Evolutionary conservation across 1,140 invertebrate species (phyloP), one percentile per base, ranked within the genome.

Genomic region (Sesamia nonagrioides): DNA sequence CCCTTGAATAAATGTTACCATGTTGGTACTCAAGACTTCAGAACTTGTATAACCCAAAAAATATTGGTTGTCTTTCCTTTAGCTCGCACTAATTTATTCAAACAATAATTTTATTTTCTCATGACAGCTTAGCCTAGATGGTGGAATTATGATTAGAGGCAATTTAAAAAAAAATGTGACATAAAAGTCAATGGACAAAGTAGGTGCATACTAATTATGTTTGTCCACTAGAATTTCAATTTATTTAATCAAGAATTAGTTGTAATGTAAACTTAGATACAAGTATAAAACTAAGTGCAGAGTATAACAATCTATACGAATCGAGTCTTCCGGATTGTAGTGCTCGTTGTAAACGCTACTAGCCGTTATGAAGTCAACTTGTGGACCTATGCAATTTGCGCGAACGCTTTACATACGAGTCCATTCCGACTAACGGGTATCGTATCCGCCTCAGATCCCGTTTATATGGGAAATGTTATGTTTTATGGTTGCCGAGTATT

Each of bases 371-470:
- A 81, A 42, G 45, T 50, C 58, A 42, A 75, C 48, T 77, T 79
- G 78, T 75, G 78, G 80, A 81, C 77, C 61, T 79, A 84, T 82
- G 86, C 87, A 89, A 90, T 91, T 91, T 90, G 87, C 80, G 78
- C 80, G 79, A 83, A 66, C 74, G 80, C 72, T 85, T 82, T 83
- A 84, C 83, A 79, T 86, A 84, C 80, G 73, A 82, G 80, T 79
- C 84, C 82, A 85, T 75, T 83, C 63, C 69, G 72, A 82, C 60
- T 88, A 86, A 89, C 88, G 87, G 88, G 81, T 77, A 72, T 66
- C 68, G 56, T 69, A 75, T 78, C 79, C 78, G 80, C 71, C 77
- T 75, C 69, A 83, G 84, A 86, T 89, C 87, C 84, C 86, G 84
- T 88, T 88, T 88, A 89, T 83, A 84, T 84, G 82, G 83, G 81